Percentiles rank a stretch among this genome's conserved stretches.
Conservation (phyloP, 2,113 vertebrate species). For the Pantherophis guttatus region DNA sequence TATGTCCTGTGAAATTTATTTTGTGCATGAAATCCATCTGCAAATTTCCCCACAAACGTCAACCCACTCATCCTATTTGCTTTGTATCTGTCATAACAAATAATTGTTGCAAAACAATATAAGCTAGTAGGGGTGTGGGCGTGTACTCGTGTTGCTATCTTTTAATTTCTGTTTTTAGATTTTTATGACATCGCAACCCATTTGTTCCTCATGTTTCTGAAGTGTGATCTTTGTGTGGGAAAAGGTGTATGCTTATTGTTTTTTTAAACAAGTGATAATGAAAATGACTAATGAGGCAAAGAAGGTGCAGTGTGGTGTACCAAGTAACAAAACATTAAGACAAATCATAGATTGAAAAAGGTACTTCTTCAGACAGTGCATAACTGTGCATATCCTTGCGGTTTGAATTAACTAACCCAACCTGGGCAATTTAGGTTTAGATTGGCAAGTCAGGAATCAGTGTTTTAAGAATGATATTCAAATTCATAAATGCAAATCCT, state of each 20-base stretch:
- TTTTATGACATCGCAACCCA: not conserved
- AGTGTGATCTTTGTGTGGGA: not conserved
- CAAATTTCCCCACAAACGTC: not conserved
- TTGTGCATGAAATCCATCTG: not conserved
- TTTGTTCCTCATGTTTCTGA: not conserved
- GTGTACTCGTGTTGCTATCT: not conserved
- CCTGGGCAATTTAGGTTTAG: not conserved
- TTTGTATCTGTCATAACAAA: slow-evolving; percentile 4
- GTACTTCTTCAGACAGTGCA: not conserved
- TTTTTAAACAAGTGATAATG: not conserved
- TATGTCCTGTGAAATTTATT: not conserved
- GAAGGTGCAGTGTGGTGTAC: not conserved
- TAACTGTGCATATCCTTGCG: not conserved
- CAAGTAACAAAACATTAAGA: not conserved
- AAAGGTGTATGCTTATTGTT: not conserved
- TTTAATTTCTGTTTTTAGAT: not conserved
- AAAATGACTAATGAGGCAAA: slow-evolving; percentile 13
- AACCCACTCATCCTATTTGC: not conserved
- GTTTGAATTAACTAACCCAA: not conserved
- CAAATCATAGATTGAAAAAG: not conserved
- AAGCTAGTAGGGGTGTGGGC: not conserved
- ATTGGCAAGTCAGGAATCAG: not conserved
- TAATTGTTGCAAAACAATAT: not conserved
- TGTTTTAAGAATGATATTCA: not conserved
- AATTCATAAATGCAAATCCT: not conserved